These are phyloP conservation scores for Martes flavigula DNA, from an alignment of 2,797 vertebrate genomes.

Conservation along the genomic window DNA sequence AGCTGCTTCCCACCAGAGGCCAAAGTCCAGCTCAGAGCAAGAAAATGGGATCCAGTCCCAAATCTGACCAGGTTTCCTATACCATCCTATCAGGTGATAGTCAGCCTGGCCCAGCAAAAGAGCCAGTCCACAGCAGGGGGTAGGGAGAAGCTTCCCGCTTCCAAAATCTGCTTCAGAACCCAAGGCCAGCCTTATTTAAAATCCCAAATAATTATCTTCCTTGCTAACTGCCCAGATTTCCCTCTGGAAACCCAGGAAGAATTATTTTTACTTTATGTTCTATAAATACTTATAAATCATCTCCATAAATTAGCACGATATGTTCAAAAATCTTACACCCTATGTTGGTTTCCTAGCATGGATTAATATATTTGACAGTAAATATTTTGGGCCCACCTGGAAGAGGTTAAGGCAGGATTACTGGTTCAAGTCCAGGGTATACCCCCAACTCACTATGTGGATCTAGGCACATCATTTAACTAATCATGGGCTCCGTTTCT, in stretches of 20 bases:
- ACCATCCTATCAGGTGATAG: neutral
- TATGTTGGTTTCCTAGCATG: neutral
- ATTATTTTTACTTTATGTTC: neutral
- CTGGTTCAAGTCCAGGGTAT: neutral
- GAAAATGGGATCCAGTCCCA: neutral
- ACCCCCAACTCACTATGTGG: neutral
- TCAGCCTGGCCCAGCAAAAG: neutral
- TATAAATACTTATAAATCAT: neutral
- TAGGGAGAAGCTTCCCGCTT: neutral
- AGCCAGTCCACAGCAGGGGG: neutral
- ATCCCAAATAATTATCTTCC: conserved; percentile 6
- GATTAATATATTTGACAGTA: neutral
- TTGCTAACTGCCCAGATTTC: neutral
- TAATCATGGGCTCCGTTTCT: neutral
- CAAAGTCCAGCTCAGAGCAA: neutral
- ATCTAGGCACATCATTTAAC: neutral
- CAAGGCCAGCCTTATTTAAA: neutral
- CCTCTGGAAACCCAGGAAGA: neutral
- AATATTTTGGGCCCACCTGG: neutral
- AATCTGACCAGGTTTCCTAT: neutral
- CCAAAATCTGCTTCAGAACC: neutral
- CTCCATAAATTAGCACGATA: neutral
- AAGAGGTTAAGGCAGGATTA: neutral
- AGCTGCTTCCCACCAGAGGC: neutral
- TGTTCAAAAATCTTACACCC: neutral